Evolutionary conservation across 2,113 vertebrate genomes (phyloP).

Genomic region (Xyliphius kryptos): DNA sequence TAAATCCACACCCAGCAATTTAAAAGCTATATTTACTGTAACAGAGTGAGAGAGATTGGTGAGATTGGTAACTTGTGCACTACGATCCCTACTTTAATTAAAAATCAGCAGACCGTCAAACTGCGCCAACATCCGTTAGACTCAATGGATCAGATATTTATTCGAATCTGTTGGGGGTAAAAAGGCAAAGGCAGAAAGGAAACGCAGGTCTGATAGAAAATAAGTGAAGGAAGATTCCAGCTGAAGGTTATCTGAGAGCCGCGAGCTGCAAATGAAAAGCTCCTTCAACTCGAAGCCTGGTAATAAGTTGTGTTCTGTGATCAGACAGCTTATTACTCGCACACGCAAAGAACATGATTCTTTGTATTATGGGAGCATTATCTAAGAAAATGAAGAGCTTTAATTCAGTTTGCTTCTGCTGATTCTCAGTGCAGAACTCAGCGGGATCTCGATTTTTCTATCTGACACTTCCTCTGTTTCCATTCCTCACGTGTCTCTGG

Average conservation of each 20-base stretch:
- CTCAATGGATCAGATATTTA: constrained; percentile 38
- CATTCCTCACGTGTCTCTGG: constrained; percentile 9
- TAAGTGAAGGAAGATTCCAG: constrained; percentile 33
- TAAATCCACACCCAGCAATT: no score
- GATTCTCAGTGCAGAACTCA: constrained; percentile 12
- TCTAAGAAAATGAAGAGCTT: constrained; percentile 15
- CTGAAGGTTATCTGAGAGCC: constrained; percentile 48
- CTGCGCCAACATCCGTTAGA: constrained; percentile 41
- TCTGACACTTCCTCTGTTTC: background rate
- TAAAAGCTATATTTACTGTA: constrained; percentile 19
- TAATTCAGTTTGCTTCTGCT: constrained; percentile 22
- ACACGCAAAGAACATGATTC: constrained; percentile 12
- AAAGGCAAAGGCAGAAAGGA: constrained; percentile 37
- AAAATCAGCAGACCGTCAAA: constrained; percentile 49
- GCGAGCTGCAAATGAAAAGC: constrained; percentile 15
- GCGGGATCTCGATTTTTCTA: constrained; percentile 8
- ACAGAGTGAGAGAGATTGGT: constrained; percentile 31
- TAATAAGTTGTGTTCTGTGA: constrained; percentile 14
- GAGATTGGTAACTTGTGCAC: constrained; percentile 26
- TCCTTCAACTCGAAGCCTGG: background rate
- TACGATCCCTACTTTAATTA: constrained; percentile 51
- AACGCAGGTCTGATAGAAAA: constrained; percentile 14
- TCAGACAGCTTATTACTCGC: constrained; percentile 13
- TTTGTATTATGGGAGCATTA: constrained; percentile 1
- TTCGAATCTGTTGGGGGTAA: constrained; percentile 50